A percentile compares a stretch with the other conserved stretches of the same genome.
Evolutionary conservation across 2,797 vertebrate species (phyloP).

Genomic region (Scleropages formosus): DNA sequence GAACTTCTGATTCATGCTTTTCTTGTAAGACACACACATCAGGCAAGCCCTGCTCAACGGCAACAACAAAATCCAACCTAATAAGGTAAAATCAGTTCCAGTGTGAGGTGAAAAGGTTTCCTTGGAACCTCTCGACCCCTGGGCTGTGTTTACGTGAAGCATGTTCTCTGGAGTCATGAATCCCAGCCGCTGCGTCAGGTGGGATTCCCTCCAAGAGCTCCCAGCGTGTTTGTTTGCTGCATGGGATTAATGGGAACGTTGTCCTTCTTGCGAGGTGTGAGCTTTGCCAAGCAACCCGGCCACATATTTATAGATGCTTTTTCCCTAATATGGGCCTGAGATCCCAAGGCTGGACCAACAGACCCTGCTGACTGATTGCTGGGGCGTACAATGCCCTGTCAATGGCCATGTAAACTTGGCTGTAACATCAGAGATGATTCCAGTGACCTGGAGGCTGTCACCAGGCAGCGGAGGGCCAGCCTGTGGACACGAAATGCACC

Average conservation of each 20-base stretch:
- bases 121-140: constrained; percentile 46
- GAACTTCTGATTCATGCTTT: background rate
- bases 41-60: background rate
- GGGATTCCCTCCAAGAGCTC: constrained; percentile 21
- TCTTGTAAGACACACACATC: background rate
- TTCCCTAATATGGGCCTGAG: constrained; percentile 34
- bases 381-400: constrained; percentile 33
- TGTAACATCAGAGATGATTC: constrained; percentile 38
- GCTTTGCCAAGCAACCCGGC: constrained; percentile 10
- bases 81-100: constrained; percentile 64
- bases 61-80: constrained; percentile 59
- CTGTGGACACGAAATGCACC: background rate
- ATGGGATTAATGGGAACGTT: background rate
- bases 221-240: constrained; percentile 19
- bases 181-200: constrained; percentile 32
- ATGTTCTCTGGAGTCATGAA: constrained; percentile 50
- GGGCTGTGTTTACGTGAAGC: constrained; percentile 46
- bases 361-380: background rate
- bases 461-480: constrained; percentile 6
- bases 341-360: background rate
- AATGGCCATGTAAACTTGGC: constrained; percentile 47
- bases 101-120: constrained; percentile 54
- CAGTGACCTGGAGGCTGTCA: constrained; percentile 28
- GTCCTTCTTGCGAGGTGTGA: constrained; percentile 4
- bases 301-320: constrained; percentile 35